Evolutionary conservation across 2,113 vertebrate species (phyloP).

Genomic region (Emydura subglobosa): DNA sequence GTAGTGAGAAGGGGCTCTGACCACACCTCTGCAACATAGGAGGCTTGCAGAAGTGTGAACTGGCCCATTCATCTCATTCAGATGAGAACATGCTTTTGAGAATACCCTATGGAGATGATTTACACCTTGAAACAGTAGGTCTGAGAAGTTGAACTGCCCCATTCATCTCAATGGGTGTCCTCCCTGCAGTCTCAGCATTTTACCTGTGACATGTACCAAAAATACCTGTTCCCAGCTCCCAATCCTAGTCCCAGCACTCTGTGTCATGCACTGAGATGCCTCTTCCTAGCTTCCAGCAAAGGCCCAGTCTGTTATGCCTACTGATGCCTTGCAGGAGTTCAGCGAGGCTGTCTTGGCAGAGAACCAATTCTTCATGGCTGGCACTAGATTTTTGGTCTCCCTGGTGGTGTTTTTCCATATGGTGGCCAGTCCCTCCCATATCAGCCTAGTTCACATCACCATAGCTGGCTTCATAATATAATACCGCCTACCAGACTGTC

Average conservation of each 20-base stretch:
- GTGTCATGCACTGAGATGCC: neutral
- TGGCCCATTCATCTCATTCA: neutral
- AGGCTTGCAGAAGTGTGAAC: no score
- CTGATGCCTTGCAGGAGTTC: neutral
- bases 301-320: neutral
- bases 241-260: neutral
- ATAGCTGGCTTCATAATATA: neutral
- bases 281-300: neutral
- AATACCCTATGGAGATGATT: neutral
- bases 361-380: neutral
- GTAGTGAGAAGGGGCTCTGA: neutral
- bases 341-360: neutral
- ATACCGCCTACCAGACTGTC: neutral
- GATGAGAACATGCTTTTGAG: neutral
- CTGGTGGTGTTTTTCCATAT: no score
- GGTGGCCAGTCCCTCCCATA: no score
- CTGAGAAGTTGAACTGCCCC: neutral
- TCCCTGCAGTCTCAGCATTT: neutral
- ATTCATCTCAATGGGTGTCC: neutral
- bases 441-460: no score
- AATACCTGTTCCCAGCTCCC: neutral
- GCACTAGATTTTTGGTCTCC: no score
- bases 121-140: neutral
- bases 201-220: neutral
- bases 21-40: neutral